Evolutionary conservation across 2,113 vertebrate species (phyloP).

Genomic region (Lophotis ruficrista): DNA sequence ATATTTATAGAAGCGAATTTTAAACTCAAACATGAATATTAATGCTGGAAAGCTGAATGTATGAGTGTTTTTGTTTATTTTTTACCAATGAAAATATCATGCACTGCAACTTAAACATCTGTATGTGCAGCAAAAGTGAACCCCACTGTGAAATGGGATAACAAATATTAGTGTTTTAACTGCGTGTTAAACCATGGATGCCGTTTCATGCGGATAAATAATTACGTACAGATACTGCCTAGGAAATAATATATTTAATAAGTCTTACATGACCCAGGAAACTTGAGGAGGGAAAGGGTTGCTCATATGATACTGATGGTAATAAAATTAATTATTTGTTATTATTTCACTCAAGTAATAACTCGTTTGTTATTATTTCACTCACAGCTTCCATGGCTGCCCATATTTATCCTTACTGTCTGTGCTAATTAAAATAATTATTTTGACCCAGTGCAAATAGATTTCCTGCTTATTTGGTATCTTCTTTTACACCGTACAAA

Average conservation of each 20-base stretch:
- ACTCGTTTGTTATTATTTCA: neutral
- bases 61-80: neutral
- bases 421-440: neutral
- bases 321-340: neutral
- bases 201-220: neutral
- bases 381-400: neutral
- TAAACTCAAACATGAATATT: neutral
- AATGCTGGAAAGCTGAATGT: neutral
- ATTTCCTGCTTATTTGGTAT: neutral
- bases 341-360: neutral
- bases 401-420: neutral
- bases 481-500: neutral
- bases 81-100: neutral
- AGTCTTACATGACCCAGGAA: neutral
- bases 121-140: neutral
- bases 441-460: neutral
- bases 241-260: neutral
- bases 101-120: neutral
- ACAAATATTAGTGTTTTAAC: conserved; percentile 2
- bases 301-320: neutral
- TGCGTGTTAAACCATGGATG: neutral
- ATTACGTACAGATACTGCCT: neutral
- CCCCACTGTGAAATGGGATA: neutral
- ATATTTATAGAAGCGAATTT: neutral
- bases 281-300: neutral